These are phyloP conservation scores for Myiagra hebetior DNA, from an alignment of 2,113 vertebrate genomes.

Conservation along the genomic window DNA sequence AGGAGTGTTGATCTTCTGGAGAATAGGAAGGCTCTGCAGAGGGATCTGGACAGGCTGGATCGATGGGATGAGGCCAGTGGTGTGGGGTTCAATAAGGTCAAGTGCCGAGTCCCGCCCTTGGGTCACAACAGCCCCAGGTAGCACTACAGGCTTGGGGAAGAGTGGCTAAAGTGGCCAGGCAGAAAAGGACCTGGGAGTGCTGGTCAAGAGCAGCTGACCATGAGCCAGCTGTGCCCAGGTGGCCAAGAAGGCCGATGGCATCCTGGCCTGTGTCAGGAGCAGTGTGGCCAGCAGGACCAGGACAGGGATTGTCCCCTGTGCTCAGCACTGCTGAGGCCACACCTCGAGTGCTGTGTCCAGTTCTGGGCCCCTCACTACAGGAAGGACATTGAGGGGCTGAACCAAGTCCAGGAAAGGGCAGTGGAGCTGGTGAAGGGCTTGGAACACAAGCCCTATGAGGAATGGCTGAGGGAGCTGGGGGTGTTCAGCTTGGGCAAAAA, in stretches of 20 bases:
- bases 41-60: background rate
- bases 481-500: background rate
- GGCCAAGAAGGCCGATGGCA: background rate
- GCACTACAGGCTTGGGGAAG: background rate
- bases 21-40: background rate
- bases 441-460: background rate
- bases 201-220: background rate
- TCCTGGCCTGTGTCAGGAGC: background rate
- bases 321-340: rapidly evolving
- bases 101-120: background rate
- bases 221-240: background rate
- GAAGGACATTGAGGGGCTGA: background rate
- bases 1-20: background rate
- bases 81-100: background rate
- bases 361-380: background rate
- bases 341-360: rapidly evolving
- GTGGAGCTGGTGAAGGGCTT: background rate
- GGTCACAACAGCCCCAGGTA: background rate
- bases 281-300: background rate
- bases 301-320: background rate
- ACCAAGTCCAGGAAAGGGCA: rapidly evolving
- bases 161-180: background rate
- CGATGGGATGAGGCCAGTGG: rapidly evolving
- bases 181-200: background rate
- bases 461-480: background rate